phyloP scores from a whole-genome alignment of 37 sponge, comb jelly and placozoan species.

The Trichoplax adhaerens region DNA sequence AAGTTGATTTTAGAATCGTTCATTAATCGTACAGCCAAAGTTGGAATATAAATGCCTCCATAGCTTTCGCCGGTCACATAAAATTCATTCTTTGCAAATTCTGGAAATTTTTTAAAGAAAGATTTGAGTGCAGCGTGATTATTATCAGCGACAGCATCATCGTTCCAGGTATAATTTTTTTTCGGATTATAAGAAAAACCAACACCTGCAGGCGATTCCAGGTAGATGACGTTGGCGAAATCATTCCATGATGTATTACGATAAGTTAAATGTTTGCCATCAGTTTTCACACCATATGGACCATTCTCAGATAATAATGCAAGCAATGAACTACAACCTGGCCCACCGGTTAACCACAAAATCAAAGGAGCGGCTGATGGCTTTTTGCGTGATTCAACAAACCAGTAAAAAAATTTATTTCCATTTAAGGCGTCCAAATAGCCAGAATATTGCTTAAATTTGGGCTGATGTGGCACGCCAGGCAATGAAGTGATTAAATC shows the following conservation, averaged over 20 bases:
- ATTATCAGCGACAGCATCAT: slow-evolving; percentile 29
- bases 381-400: slow-evolving; percentile 14
- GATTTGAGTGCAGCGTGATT: slow-evolving; percentile 22
- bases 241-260: slow-evolving; percentile 18
- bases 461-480: slow-evolving; percentile 7
- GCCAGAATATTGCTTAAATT: slow-evolving; percentile 24
- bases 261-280: slow-evolving; percentile 4
- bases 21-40: not conserved
- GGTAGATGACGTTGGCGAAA: slow-evolving; percentile 32
- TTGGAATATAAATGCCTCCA: slow-evolving; percentile 9
- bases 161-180: slow-evolving; percentile 32
- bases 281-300: no score
- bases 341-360: slow-evolving; percentile 42
- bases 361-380: slow-evolving; percentile 24
- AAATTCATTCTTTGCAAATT: slow-evolving; percentile 9
- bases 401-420: slow-evolving; percentile 59
- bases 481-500: slow-evolving; percentile 20
- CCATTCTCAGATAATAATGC: slow-evolving; percentile 17
- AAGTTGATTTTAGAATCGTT: no score
- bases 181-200: slow-evolving; percentile 43
- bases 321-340: slow-evolving; percentile 36
- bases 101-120: slow-evolving; percentile 16
- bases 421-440: slow-evolving; percentile 17
- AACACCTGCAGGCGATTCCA: slow-evolving; percentile 40
- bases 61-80: slow-evolving; percentile 18